Base-by-base conservation (phyloP, 1,140 invertebrate species). In the Aphis gossypii region DNA sequence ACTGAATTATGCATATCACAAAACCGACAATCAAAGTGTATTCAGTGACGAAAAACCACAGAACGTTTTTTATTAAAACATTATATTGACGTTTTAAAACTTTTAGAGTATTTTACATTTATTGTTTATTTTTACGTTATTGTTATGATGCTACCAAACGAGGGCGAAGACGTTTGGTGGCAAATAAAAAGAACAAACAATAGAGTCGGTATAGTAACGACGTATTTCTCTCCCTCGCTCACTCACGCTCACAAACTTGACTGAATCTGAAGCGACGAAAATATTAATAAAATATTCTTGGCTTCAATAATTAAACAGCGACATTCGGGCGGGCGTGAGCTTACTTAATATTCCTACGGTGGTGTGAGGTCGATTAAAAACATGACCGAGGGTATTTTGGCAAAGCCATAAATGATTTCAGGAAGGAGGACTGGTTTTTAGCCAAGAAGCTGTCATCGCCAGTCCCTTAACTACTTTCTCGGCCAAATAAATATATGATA, bases 301-400 rank as follows among this genome's bases (percentile, higher is more conserved):
- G 92, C 92, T 93, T 93, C 82, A 54, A 93, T 93, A 93, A 93
- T 93, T 93, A 93, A 93, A 93, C 46, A 41, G 48, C 35, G n/a
- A 30, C 30, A n/a, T 30, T n/a, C n/a, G 6, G 60, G 60, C 30
- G 76, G 35, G 44, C 82, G 76, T 18, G 44, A 51, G 82, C 76
- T 93, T 83, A 83, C 92, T 93, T 93, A 93, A 93, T 93, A 93
- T 93, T 93, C 92, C 48, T 41, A 93, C 48, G 82, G 92, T 86
- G 92, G 76, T 84, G 92, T 83, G 92, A 93, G 92, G 92, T 93
- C 92, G 92, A 93, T 93, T 93, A 93, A 93, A 93, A 93, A 93
- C 92, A 93, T 93, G 76, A 93, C 92, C 82, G 92, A 48, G 48
- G 48, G n/a, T 86, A 93, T 93, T 92, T 93, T 93, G 92, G 92